These are phyloP conservation scores for Fulmarus glacialis DNA, from an alignment of 2,113 vertebrate genomes.

Conservation along the genomic window DNA sequence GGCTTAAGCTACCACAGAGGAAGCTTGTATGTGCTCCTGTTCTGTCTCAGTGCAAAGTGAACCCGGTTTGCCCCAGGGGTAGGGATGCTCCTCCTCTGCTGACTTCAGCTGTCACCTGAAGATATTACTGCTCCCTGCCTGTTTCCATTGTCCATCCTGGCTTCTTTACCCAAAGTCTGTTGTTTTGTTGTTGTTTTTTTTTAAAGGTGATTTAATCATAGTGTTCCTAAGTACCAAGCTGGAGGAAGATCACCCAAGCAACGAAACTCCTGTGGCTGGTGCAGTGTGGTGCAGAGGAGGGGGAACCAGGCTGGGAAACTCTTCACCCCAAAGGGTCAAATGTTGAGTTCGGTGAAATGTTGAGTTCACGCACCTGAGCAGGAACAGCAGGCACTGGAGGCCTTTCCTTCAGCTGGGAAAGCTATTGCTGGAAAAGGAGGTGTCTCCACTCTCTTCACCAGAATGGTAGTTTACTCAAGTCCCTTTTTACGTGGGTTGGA, in stretches of 20 bases:
- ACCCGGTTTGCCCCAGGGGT: rapidly evolving
- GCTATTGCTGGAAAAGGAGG: background rate
- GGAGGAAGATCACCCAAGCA: background rate
- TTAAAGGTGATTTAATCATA: background rate
- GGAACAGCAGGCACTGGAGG: background rate
- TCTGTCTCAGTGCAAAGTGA: background rate
- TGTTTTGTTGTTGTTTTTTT: background rate
- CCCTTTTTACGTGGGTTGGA: background rate
- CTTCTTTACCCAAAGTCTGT: background rate
- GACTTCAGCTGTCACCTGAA: background rate
- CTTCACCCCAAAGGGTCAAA: background rate
- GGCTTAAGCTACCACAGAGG: background rate
- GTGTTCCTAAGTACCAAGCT: background rate
- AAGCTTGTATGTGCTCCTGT: background rate
- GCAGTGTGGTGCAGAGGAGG: background rate
- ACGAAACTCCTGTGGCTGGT: background rate
- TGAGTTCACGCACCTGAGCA: background rate
- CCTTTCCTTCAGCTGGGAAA: background rate
- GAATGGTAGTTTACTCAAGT: background rate
- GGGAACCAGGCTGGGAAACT: background rate
- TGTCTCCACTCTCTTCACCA: background rate
- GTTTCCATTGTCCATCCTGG: background rate
- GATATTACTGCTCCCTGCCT: background rate
- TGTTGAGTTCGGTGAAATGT: background rate
- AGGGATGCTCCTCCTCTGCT: background rate